Evolutionary conservation across 2,888 invertebrate species (phyloP), one percentile per base, ranked within the genome.

Genomic region (Cryptus armator): DNA sequence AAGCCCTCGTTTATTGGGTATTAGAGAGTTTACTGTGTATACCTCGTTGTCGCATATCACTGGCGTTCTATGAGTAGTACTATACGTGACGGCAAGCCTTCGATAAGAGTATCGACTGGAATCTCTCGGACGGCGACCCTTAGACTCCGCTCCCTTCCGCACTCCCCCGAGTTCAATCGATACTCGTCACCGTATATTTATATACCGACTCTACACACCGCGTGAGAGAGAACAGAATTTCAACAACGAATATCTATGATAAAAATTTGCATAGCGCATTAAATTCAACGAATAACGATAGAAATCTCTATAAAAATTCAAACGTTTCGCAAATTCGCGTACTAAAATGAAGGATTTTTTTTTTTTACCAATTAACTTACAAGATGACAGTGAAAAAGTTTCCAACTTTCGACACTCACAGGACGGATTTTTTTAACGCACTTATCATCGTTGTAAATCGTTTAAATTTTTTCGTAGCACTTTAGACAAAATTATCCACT

Each of bases 41-140:
- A 43, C 62, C 62, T 5, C 10, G 32, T 62, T 62, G 62, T 66
- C 66, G 66, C 44, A 7, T 66, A 43, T 66, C 16, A 3, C 66
- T 19, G 10, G 37, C 37, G 43, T 19, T 62, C 14, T 48, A 12
- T n/a, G 10, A 29, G 56, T 59, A 44, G 37, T 67, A 67, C 19
- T 24, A 46, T 46, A 19, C 19, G 29, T 16, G 32, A 32, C 76
- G 76, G 14, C 51, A 14, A 66, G 74, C 48, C 64, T 87, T 88
- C 75, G 85, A 87, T 87, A 88, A 87, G 83, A 68, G 81, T 90
- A 91, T 90, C 86, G 90, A 90, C 87, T 86, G 74, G 77, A 89
- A 88, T 90, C 86, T 86, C 56, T 62, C 67, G 84, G 77, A 86
- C 88, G 84, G 87, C 88, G 87, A 89, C 88, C 89, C 90, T 89